Evolutionary conservation across 1,140 invertebrate species (phyloP).

Genomic region (Hormaphis cornu): DNA sequence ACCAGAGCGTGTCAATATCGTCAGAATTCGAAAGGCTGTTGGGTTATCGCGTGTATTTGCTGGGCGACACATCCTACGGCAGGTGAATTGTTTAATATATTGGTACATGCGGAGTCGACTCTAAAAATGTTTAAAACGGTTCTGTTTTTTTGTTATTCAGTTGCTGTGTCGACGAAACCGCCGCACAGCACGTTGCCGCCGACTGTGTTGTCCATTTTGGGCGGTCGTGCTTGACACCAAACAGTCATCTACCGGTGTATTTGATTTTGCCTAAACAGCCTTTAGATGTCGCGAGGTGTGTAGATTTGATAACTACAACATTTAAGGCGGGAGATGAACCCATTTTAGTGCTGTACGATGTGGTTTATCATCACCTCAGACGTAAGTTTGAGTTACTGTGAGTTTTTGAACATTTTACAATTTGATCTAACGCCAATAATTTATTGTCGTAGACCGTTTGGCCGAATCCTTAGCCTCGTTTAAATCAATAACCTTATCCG

Average conservation of each 20-base stretch:
- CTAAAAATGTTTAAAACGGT: neutral
- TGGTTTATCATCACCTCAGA: slow-evolving; percentile 55
- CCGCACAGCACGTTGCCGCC: slow-evolving; percentile 72
- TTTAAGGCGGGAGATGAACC: slow-evolving; percentile 43
- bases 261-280: slow-evolving; percentile 56
- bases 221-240: slow-evolving; percentile 68
- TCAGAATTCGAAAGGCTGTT: slow-evolving; percentile 52
- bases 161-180: slow-evolving; percentile 88
- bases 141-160: slow-evolving; percentile 43
- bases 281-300: slow-evolving; percentile 46
- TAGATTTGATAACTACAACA: slow-evolving; percentile 40
- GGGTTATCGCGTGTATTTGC: slow-evolving; percentile 60
- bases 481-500: neutral
- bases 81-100: slow-evolving; percentile 49
- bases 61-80: slow-evolving; percentile 88
- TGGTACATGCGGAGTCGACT: too few relatives aligned
- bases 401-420: neutral
- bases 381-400: slow-evolving; percentile 44
- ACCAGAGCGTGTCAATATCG: slow-evolving; percentile 58
- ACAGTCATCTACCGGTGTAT: slow-evolving; percentile 57
- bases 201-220: slow-evolving; percentile 88
- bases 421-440: neutral
- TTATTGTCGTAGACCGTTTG: neutral
- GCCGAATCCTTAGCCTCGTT: neutral
- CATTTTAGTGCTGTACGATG: slow-evolving; percentile 63